Percentiles rank a stretch among this genome's conserved stretches.
Evolutionary conservation across 2,113 vertebrate genomes (phyloP).

Genomic region (Pyxicephalus adspersus): DNA sequence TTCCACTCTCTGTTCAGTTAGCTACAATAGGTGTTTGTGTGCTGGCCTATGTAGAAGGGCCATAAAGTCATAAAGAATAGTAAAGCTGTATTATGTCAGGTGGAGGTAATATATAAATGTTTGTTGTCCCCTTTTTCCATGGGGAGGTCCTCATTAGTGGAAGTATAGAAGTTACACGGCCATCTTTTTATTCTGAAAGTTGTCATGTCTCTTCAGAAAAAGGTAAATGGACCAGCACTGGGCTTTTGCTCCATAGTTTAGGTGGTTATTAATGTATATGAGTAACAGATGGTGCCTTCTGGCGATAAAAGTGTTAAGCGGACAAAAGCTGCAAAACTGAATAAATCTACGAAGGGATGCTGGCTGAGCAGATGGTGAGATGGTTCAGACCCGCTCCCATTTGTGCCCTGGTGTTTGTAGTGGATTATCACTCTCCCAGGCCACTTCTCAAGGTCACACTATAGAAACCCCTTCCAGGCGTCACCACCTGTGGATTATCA

Average conservation of each 20-base stretch:
- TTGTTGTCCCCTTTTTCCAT: no score
- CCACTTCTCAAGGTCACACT: constrained; percentile 35
- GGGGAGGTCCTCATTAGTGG: no score
- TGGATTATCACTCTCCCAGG: constrained; percentile 18
- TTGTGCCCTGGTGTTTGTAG: constrained; percentile 32
- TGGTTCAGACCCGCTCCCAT: constrained; percentile 13
- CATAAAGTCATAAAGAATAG: no score
- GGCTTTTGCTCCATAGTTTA: neutral
- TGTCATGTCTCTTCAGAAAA: neutral
- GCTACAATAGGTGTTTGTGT: no score
- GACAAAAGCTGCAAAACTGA: neutral
- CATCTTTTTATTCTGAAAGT: no score
- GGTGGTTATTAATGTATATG: neutral
- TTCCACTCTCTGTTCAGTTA: no score
- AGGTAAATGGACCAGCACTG: constrained; percentile 1
- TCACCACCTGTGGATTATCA: no score
- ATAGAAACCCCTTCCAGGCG: neutral
- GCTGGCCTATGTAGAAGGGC: no score
- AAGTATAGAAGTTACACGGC: no score
- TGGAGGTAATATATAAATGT: no score
- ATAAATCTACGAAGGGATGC: constrained; percentile 15
- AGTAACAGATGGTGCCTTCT: neutral
- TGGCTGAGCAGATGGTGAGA: constrained; percentile 37
- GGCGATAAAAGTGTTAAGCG: constrained; percentile 1
- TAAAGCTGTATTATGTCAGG: no score